phyloP scores from a whole-genome alignment of 1,140 invertebrate genomes.

The Cherax quadricarinatus region DNA sequence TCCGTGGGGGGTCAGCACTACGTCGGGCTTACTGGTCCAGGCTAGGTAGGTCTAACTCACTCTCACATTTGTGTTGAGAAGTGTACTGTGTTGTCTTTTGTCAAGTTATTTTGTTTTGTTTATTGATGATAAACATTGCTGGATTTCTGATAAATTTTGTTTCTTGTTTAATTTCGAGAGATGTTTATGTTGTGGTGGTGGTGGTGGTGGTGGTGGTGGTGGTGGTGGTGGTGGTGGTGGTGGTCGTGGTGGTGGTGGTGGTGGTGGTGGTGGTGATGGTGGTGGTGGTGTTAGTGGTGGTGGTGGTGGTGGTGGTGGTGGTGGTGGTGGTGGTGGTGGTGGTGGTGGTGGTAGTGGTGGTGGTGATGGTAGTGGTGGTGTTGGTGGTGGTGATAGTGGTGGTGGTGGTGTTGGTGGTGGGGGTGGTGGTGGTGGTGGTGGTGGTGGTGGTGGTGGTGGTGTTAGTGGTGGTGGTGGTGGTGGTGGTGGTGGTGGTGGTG shows the following conservation, averaged over 20 bases:
- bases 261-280: not conserved
- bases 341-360: not conserved
- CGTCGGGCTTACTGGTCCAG: too few species aligned
- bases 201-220: not conserved
- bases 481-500: not conserved
- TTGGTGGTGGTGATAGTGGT: too few species aligned
- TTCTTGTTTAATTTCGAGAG: not conserved
- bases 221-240: slow-evolving; percentile 11
- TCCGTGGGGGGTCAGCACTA: too few species aligned
- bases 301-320: not conserved
- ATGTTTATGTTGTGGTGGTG: too few species aligned
- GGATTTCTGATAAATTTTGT: too few species aligned
- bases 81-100: too few species aligned
- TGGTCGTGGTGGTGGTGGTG: slow-evolving; percentile 17
- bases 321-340: not conserved
- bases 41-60: too few species aligned
- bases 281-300: too few species aligned
- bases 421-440: not conserved
- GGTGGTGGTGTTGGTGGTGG: not conserved
- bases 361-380: too few species aligned
- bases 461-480: not conserved
- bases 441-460: not conserved
- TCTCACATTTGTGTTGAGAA: too few species aligned
- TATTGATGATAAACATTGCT: too few species aligned
- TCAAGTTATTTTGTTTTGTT: too few species aligned